phyloP scores from a whole-genome alignment of 2,113 vertebrate genomes.

The Ochotona princeps region DNA sequence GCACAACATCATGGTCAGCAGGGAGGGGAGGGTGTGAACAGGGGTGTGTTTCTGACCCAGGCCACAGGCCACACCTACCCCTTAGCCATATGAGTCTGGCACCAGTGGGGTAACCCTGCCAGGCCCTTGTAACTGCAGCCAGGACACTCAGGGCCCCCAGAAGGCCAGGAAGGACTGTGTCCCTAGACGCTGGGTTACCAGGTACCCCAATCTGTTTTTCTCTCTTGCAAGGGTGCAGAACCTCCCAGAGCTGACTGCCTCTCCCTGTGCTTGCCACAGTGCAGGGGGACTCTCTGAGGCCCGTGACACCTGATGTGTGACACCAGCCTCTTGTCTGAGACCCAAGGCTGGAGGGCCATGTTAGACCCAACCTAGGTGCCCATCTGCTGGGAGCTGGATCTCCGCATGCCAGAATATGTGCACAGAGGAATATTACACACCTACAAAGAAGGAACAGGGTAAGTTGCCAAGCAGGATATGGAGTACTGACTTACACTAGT shows the following conservation, averaged over 20 bases:
- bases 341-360: background rate
- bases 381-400: background rate
- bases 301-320: background rate
- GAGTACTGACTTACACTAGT: background rate
- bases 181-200: no score
- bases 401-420: fast-evolving
- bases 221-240: background rate
- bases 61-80: no score
- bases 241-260: fast-evolving
- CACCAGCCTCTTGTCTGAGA: background rate
- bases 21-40: no score
- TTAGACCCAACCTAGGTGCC: background rate
- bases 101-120: no score
- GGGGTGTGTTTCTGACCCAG: no score
- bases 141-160: no score
- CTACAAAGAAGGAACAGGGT: background rate
- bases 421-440: background rate
- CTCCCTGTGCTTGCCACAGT: no score
- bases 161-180: no score
- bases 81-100: no score
- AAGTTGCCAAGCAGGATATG: background rate
- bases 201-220: background rate
- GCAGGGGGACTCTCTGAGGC: background rate
- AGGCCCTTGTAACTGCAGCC: no score
- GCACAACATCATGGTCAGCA: no score